Evolutionary conservation across 2,888 invertebrate species (phyloP), one percentile per base, ranked within the genome.

Genomic region (Luffia ferchaultella): DNA sequence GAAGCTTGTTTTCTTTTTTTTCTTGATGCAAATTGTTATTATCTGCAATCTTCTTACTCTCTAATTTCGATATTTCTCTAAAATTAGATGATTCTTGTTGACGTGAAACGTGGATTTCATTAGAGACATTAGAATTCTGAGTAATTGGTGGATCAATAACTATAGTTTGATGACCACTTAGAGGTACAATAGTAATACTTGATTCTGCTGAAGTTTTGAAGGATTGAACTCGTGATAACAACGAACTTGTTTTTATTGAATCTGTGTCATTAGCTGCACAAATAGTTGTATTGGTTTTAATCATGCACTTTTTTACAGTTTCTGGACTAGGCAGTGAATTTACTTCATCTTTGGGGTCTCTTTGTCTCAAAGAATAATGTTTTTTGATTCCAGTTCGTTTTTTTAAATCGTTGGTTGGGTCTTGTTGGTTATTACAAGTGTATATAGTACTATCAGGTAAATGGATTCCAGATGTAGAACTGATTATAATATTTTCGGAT

Each of bases 131-230:
- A 30, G 53, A 46, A 30, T 65, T 63, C 60, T 73, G 72, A 40
- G 62, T 63, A 20, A 80, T 56, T 15, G 83, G 83, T 54, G 84
- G 82, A 64, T 84, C 72, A 51, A 84, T 77, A 19, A 85, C 76
- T 57, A 85, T 78, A n/a, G 85, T 85, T 70, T 85, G 85, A 61
- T 85, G 84, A 46, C 85, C 84, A 58, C 85, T 85, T 53, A 85
- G 62, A 45, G 85, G 85, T 42, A 85, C 70, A 48, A 85, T 73
- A 51, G 77, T 70, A 53, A 85, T 76, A 57, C 74, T 78, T n/a
- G 79, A 76, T 55, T 80, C 76, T n/a, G 76, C 71, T 2, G 76
- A 72, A 53, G 80, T 79, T 61, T 83, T 83, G 53, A 83, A 83
- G 41, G 82, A 80, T 58, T 82, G 82, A 2, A 82, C 80, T 58